A percentile compares a stretch with the other conserved stretches of the same genome.
These are phyloP conservation scores for Sminthurides aquaticus DNA, from an alignment of 2,888 invertebrate species.

Conservation along the genomic window DNA sequence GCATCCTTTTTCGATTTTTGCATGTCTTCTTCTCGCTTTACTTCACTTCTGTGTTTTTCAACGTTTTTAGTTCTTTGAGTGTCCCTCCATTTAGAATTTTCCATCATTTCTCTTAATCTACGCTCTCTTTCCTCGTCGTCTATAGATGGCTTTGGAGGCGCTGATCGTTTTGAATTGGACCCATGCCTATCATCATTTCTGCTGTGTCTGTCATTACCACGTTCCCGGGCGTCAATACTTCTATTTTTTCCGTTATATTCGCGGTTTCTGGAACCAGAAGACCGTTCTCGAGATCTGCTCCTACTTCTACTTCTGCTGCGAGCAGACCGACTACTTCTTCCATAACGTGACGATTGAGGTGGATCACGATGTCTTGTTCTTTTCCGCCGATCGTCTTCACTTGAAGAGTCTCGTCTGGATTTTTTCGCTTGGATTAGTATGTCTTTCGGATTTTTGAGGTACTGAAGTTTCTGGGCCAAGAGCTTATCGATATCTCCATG, in stretches of 20 bases:
- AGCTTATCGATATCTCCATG: slow-evolving; percentile 58
- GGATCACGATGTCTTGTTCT: not conserved
- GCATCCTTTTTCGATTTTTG: slow-evolving; percentile 39
- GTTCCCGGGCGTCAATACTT: slow-evolving; percentile 13
- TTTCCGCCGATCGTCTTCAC: not conserved
- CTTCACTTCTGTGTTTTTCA: slow-evolving; percentile 47
- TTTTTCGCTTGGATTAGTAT: not conserved
- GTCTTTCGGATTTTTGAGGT: slow-evolving; percentile 52
- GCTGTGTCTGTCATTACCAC: slow-evolving; percentile 16
- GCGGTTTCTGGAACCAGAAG: not conserved
- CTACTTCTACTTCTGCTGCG: slow-evolving; percentile 14
- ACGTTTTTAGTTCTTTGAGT: slow-evolving; percentile 48
- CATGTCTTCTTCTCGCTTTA: slow-evolving; percentile 46
- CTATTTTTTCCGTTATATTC: slow-evolving; percentile 2
- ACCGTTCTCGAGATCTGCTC: not conserved
- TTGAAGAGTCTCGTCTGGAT: not conserved
- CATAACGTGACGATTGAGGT: not conserved
- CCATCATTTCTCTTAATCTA: slow-evolving; percentile 70
- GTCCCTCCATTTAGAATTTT: slow-evolving; percentile 59
- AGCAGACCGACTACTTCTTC: slow-evolving; percentile 1
- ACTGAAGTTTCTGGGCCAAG: slow-evolving; percentile 63
- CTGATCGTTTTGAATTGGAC: not conserved
- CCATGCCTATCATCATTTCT: not conserved
- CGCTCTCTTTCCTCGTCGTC: slow-evolving; percentile 61
- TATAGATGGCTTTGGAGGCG: slow-evolving; percentile 21